phyloP scores from a whole-genome alignment of 2,113 vertebrate species.

The Mystacornis crossleyi region DNA sequence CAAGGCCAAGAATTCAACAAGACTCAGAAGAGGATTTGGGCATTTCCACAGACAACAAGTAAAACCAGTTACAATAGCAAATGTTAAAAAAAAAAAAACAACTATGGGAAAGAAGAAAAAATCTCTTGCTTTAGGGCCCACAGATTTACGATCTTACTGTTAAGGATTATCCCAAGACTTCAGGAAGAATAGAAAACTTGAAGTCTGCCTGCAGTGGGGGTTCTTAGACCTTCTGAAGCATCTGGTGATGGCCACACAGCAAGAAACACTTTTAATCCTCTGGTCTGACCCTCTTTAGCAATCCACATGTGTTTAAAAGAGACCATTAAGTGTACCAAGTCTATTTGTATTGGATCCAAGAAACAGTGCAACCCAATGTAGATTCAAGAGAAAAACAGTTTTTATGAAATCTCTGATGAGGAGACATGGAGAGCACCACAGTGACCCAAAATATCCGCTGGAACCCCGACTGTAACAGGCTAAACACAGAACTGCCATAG shows the following conservation, averaged over 20 bases:
- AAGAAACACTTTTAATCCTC: slow-evolving; percentile 17
- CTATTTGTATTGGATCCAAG: not conserved
- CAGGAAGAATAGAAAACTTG: slow-evolving; percentile 47
- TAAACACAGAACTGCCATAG: not conserved
- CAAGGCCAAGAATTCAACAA: not conserved
- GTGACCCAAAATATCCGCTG: not conserved
- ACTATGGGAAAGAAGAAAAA: slow-evolving; percentile 29
- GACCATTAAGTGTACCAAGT: not conserved
- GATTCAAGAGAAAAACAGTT: not conserved
- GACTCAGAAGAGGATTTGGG: not conserved
- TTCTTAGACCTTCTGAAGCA: slow-evolving; percentile 42
- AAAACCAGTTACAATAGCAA: slow-evolving; percentile 23
- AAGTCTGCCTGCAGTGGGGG: slow-evolving; percentile 10
- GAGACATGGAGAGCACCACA: not conserved
- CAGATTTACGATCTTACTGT: slow-evolving; percentile 47
- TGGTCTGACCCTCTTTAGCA: slow-evolving; percentile 14
- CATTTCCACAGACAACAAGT: not conserved
- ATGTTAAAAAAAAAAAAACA: slow-evolving; percentile 20
- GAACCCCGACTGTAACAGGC: not conserved
- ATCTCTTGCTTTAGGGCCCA: slow-evolving; percentile 21
- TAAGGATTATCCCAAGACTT: slow-evolving; percentile 38
- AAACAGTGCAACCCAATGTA: not conserved
- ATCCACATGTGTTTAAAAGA: not conserved
- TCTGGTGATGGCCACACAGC: slow-evolving; percentile 47
- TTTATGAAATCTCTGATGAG: not conserved